A percentile compares a stretch with the other conserved stretches of the same genome.
Conservation (phyloP, 30 jellyfish, hydroid and myxozoan species). For the Phacellophora camtschatica region DNA sequence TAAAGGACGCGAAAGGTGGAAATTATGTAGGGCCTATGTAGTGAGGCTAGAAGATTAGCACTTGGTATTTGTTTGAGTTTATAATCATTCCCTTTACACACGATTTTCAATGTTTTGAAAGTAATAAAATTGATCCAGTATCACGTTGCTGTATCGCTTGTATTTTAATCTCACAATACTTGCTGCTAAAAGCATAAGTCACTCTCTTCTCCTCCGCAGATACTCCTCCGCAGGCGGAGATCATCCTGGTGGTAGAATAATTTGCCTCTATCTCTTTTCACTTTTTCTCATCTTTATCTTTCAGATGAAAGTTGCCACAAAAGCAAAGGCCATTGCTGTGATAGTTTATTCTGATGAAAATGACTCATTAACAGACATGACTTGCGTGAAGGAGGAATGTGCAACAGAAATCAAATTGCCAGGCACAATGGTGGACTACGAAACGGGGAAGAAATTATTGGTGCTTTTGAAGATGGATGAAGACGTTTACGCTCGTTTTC, state of each 20-base stretch:
- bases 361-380: constrained; percentile 81
- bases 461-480: constrained; percentile 31
- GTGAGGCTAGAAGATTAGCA: too few species aligned
- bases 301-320: constrained; percentile 71
- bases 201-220: too few species aligned
- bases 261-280: background rate
- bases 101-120: background rate
- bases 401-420: constrained; percentile 70
- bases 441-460: constrained; percentile 61
- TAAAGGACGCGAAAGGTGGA: too few species aligned
- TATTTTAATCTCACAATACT: too few species aligned
- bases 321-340: constrained; percentile 86
- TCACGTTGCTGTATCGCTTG: too few species aligned
- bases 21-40: too few species aligned
- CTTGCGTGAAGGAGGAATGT: constrained; percentile 88
- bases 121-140: too few species aligned
- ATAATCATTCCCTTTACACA: too few species aligned
- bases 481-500: constrained; percentile 70
- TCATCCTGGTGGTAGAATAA: too few species aligned
- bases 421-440: constrained; percentile 89
- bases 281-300: background rate
- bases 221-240: too few species aligned
- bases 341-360: constrained; percentile 65
- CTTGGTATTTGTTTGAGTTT: too few species aligned
- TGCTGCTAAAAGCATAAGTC: too few species aligned